Base-by-base conservation (phyloP, 2,888 invertebrate species). In the Catocala fraxini region DNA sequence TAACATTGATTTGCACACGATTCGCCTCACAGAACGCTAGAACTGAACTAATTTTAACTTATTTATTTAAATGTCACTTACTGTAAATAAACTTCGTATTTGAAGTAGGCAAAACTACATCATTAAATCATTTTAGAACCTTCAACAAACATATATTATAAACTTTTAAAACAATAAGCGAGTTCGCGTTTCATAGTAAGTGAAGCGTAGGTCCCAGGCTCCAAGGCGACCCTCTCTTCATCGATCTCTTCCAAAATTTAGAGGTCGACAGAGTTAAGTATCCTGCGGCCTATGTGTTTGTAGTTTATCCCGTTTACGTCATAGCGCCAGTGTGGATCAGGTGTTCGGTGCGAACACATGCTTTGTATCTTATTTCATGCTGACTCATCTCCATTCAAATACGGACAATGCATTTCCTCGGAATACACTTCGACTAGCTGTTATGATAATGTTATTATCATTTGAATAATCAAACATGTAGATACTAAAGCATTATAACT, bases 181-280 rank as follows among this genome's bases (percentile, higher is more conserved):
- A 70, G 58, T 66, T 66, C 63, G 42, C 53, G 47, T 45, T 48
- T 34, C 53, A 25, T 62, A 43, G 62, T 60, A 66, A 51, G 56
- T 34, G 52, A 48, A 57, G 35, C 7, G 13, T 11, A 34, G 51
- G 33, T 6, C 57, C 59, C 75, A 57, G 58, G 13, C 52, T 42
- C 46, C 59, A 51, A 52, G 35, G 56, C 62, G 57, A 60, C 45
- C 56, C 63, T 55, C 67, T 49, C 61, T 58, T 63, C 63, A 65
- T 64, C 67, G 74, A 76, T 70, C 60, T 65, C 65, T 41, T 43
- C 46, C 51, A 54, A 62, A 59, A 68, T 77, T 73, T 63, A 59
- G 65, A 66, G 67, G 63, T 70, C 76, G 60, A 46, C 49, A 13
- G 33, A 45, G 46, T 57, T 59, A 42, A 58, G 51, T 47, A 62